Conservation (phyloP, 2,113 vertebrate species). For the Haliaeetus leucogaster region DNA sequence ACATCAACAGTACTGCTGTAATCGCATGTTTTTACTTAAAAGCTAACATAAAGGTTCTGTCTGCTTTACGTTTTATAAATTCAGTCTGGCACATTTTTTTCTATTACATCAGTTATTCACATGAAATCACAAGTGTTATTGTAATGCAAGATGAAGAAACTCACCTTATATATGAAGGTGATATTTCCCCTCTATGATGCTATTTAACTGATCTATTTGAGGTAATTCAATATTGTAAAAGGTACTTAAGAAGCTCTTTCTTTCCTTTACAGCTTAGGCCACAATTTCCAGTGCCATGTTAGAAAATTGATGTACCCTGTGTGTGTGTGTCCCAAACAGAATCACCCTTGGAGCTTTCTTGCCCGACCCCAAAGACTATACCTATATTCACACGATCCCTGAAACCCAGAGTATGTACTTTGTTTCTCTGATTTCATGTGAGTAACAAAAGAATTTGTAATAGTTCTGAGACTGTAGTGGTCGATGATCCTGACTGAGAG, state of each 20-base stretch:
- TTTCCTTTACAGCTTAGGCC: background rate
- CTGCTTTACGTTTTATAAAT: background rate
- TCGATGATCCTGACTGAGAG: background rate
- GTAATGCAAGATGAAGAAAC: background rate
- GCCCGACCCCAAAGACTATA: background rate
- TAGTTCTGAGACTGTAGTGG: background rate
- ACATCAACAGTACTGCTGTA: background rate
- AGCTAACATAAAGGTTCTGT: background rate
- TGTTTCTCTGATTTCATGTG: background rate
- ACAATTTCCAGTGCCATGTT: background rate
- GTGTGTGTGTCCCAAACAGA: background rate
- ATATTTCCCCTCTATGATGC: background rate
- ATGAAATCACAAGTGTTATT: background rate
- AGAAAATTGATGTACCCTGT: background rate
- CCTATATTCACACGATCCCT: background rate
- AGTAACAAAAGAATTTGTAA: background rate
- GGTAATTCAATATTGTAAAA: background rate
- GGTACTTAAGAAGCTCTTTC: background rate
- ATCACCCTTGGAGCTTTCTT: background rate
- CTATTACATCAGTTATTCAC: background rate
- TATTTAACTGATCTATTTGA: background rate
- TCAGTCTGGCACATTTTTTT: background rate
- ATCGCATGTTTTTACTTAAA: conserved; percentile 18
- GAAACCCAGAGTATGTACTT: background rate
- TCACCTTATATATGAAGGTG: background rate